Percentiles rank a stretch among this genome's conserved stretches.
These are phyloP conservation scores for Geodia barretti DNA, from an alignment of 37 sponge, comb jelly and placozoan genomes.

Conservation along the genomic window DNA sequence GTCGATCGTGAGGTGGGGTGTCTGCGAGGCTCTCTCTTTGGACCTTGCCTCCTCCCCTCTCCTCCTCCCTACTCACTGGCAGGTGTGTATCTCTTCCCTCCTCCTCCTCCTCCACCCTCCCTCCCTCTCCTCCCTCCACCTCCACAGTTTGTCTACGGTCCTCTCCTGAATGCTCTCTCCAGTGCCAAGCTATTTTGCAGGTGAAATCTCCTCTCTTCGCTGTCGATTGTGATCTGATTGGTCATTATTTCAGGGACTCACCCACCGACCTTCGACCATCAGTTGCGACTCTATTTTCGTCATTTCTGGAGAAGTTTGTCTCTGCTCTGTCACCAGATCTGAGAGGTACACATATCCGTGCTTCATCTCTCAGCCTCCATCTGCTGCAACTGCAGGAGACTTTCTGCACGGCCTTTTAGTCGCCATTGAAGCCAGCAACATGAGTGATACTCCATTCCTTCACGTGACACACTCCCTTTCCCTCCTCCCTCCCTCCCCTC, in stretches of 20 bases:
- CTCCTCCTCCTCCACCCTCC: too few relatives aligned
- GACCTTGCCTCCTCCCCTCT: conserved; percentile 52
- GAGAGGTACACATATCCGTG: conserved; percentile 13
- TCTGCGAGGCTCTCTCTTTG: conserved; percentile 55
- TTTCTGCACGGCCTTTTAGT: conserved; percentile 39
- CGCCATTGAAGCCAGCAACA: not conserved
- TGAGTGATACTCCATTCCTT: conserved; percentile 60
- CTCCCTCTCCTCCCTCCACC: too few relatives aligned
- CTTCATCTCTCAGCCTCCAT: not conserved
- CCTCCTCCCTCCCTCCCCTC: conserved; percentile 24
- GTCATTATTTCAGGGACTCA: not conserved
- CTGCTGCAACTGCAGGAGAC: not conserved
- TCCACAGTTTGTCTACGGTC: conserved; percentile 64
- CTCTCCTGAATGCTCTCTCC: conserved; percentile 51
- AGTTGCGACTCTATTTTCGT: conserved; percentile 1
- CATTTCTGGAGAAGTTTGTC: conserved; percentile 30
- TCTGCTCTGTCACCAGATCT: not conserved
- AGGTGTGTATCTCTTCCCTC: conserved; percentile 20
- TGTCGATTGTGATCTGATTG: not conserved
- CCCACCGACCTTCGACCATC: conserved; percentile 12
- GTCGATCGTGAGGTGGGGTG: conserved; percentile 76
- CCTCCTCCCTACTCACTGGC: conserved; percentile 52
- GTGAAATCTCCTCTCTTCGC: conserved; percentile 21
- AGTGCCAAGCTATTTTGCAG: conserved; percentile 50
- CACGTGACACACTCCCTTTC: conserved; percentile 53